Base-by-base conservation (phyloP, 2,797 vertebrate genomes). In the Galagoides demidoff region DNA sequence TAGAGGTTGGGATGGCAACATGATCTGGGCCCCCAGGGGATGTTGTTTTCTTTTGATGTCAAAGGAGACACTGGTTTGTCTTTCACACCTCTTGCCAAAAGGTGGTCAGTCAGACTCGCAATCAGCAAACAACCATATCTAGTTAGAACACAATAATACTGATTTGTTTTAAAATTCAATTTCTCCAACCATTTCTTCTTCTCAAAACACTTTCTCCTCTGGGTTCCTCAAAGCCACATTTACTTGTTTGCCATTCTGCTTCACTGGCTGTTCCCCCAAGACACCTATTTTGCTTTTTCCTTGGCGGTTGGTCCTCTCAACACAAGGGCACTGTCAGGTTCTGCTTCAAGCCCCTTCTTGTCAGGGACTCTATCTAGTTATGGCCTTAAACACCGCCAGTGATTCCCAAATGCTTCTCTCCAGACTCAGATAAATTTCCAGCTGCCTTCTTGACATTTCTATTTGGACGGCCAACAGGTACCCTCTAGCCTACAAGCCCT, bases 151-250 rank as follows among this genome's bases (percentile, higher is more conserved):
- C 73, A 27, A 0, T 1, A 74, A 19, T 17, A 4, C 13, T 0
- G n/a, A 12, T 12, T 29, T 14, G 61, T 43, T 68, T 66, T n/a
- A 20, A 55, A 45, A 9, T 70, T 17, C 2, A 39, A 13, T 52
- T 68, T 94, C 76, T 71, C 63, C 73, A 37, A 3, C n/a, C n/a
- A 11, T 16, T 55, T 27, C 39, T 37, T 68, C 39, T 70, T 55
- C 93, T 92, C 45, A 22, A 71, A 63, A 34, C 57, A 5, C 45
- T 2, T 34, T 77, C 64, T 29, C 82, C 63, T 66, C 13, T 68
- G 43, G 63, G 43, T 22, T 23, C 63, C 83, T 68, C 43, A 37
- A 0, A 1, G 7, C 66, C 29, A n/a, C 0, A 0, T n/a, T 55
- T 57, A n/a, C 77, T 84, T 4, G 10, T 22, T 29, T 43, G 74